Base-by-base conservation (phyloP, 2,888 invertebrate species). In the Dendrolimus houi region DNA sequence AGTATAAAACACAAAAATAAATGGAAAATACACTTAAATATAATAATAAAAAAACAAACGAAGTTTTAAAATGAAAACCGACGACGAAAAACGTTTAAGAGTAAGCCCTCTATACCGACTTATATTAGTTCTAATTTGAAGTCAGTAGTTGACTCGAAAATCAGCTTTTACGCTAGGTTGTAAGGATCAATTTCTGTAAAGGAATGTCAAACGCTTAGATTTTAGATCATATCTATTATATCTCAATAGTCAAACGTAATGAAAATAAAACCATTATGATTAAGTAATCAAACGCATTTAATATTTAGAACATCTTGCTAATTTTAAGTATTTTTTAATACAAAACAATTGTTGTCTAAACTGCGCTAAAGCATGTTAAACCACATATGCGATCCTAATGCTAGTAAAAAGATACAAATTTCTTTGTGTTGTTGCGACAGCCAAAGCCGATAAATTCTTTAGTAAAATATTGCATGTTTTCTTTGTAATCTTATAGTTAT, bases 301-400 rank as follows among this genome's bases (percentile, higher is more conserved):
- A 70, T 79, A 75, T 79, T 72, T 69, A 77, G 79, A 83, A 81
- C 75, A 79, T 79, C 77, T 77, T 78, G 75, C 79, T 79, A 80
- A 75, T 71, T 77, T 74, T 63, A 69, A 74, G 69, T 53, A 71
- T 70, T 76, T 72, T 70, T 73, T 73, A 75, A 72, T 70, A 75
- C 71, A 72, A 79, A 82, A 80, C 75, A 77, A 77, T 70, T 62
- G 63, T 69, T 66, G 64, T 70, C 77, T 79, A 77, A 74, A 79
- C 69, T 67, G 77, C 81, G 77, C 74, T 76, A 71, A 81, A 82
- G 84, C 83, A 75, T 74, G 66, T 72, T 69, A 73, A 74, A 69
- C 70, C 71, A 69, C 69, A 68, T 58, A 63, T 66, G 74, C 70
- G 62, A 68, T 69, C 65, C 66, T 64, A 67, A 69, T 63, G 66